phyloP scores from a whole-genome alignment of 2,888 invertebrate species.

The Serrognathus titanus region DNA sequence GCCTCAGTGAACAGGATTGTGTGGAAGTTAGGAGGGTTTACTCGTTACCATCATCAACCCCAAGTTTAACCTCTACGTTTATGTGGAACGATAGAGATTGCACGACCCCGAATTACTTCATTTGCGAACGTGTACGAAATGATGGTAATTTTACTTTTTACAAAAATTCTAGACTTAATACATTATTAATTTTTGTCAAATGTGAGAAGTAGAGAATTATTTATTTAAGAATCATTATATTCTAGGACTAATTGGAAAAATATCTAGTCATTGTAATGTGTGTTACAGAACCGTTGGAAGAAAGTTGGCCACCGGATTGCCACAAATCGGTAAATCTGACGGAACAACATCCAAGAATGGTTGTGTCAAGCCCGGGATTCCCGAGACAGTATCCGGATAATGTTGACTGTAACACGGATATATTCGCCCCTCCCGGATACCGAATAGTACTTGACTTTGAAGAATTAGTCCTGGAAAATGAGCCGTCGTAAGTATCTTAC shows the following conservation, averaged over 20 bases:
- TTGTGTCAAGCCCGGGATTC: conserved; percentile 77
- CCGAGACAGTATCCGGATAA: conserved; percentile 76
- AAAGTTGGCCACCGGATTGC: conserved; percentile 56
- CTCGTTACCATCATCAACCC: conserved; percentile 53
- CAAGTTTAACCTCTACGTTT: conserved; percentile 56
- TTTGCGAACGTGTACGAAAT: conserved; percentile 68
- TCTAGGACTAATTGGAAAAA: too few relatives aligned
- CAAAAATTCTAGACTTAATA: background rate
- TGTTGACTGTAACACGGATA: conserved; percentile 68
- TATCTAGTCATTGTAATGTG: background rate
- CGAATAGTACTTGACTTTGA: conserved; percentile 72
- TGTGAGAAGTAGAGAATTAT: too few relatives aligned
- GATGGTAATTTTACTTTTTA: conserved; percentile 54
- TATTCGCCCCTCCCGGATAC: conserved; percentile 66
- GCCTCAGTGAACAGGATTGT: conserved; percentile 76
- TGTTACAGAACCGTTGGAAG: conserved; percentile 48
- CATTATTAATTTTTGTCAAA: too few relatives aligned
- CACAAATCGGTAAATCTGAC: conserved; percentile 66
- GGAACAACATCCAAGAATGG: conserved; percentile 62
- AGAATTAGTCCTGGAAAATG: conserved; percentile 72
- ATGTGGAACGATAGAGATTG: conserved; percentile 84
- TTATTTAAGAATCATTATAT: too few relatives aligned
- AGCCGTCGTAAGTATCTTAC: conserved; percentile 63
- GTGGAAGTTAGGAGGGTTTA: conserved; percentile 71
- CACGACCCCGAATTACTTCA: conserved; percentile 66